phyloP scores from a whole-genome alignment of 2,113 vertebrate genomes.

The Hydrolagus affinis region DNA sequence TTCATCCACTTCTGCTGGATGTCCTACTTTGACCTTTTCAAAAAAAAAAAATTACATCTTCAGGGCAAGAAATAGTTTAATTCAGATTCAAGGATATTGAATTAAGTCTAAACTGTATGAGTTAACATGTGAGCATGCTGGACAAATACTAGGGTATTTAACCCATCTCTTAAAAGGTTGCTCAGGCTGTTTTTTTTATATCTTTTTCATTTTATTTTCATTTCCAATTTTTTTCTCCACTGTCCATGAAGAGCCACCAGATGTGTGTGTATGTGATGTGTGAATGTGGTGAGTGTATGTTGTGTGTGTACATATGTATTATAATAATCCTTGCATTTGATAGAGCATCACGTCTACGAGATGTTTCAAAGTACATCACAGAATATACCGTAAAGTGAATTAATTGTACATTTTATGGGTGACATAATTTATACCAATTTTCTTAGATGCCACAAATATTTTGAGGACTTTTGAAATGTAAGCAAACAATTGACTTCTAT shows the following conservation, averaged over 20 bases:
- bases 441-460: background rate
- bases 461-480: background rate
- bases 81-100: background rate
- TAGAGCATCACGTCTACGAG: too few species aligned
- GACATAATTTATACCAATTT: background rate
- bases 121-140: background rate
- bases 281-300: too few species aligned
- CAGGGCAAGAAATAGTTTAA: background rate
- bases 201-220: too few species aligned
- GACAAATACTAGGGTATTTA: background rate
- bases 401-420: too few species aligned
- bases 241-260: too few species aligned
- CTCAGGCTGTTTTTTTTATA: background rate
- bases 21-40: slow-evolving; percentile 83
- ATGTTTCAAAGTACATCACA: too few species aligned
- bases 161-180: background rate
- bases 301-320: too few species aligned
- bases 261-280: too few species aligned
- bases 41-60: slow-evolving; percentile 10
- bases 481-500: background rate
- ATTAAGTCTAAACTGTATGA: background rate
- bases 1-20: slow-evolving; percentile 95
- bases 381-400: too few species aligned
- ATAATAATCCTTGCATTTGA: too few species aligned
- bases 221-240: too few species aligned